Conservation (phyloP, 2,888 invertebrate genomes). For the Macroteleia sp. region DNA sequence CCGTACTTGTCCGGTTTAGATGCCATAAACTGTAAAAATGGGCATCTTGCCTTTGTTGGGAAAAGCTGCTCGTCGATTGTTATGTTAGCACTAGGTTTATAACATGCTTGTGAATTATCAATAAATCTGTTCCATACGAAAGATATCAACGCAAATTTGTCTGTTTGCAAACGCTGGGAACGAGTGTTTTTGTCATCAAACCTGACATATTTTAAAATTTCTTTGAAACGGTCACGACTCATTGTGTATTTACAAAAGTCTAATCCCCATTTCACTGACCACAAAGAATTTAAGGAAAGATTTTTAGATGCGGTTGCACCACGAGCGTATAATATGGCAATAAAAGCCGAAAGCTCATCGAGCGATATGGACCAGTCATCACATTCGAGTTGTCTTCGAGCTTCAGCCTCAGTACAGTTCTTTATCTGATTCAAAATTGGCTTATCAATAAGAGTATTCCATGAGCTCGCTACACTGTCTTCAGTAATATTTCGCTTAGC, state of each 20-base stretch:
- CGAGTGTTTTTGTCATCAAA: neutral
- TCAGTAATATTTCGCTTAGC: slow-evolving; percentile 20
- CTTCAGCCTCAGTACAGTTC: no score
- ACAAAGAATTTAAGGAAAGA: neutral
- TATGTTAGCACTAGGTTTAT: slow-evolving; percentile 64
- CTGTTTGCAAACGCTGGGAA: neutral
- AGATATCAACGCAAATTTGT: neutral
- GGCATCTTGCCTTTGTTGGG: slow-evolving; percentile 71
- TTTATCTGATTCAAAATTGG: neutral
- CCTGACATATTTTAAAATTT: neutral
- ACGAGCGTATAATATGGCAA: neutral
- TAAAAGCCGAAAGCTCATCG: neutral
- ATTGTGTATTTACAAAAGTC: neutral
- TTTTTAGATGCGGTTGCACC: neutral
- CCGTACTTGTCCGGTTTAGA: slow-evolving; percentile 67
- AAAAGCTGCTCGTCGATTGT: slow-evolving; percentile 73
- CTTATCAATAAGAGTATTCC: neutral
- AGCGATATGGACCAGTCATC: no score
- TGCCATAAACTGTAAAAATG: slow-evolving; percentile 74
- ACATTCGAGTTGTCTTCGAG: no score
- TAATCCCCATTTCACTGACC: neutral
- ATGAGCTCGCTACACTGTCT: neutral
- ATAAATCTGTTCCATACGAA: slow-evolving; percentile 68
- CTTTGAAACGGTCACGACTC: neutral
- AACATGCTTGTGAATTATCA: slow-evolving; percentile 63